phyloP scores from a whole-genome alignment of 35 echinoderm and acorn worm species.

The Anneissia japonica region DNA sequence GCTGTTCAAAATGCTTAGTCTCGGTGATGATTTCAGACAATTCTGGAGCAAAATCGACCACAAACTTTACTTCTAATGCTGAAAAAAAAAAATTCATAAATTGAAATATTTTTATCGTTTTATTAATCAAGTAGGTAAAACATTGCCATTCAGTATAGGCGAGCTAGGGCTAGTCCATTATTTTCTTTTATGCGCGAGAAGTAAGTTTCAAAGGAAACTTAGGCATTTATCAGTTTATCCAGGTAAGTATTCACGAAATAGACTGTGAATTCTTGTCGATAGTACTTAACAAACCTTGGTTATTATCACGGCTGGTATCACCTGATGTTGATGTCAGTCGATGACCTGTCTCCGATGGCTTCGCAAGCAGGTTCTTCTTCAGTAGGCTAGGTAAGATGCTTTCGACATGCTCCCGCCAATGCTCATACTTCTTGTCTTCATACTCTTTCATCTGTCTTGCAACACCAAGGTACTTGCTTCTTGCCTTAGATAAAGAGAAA shows the following conservation, averaged over 20 bases:
- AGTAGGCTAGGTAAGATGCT: constrained; percentile 70
- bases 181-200: too few relatives aligned
- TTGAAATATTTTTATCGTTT: too few relatives aligned
- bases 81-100: background rate
- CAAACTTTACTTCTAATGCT: constrained; percentile 60
- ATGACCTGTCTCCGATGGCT: constrained; percentile 23
- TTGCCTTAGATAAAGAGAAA: constrained; percentile 32
- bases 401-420: constrained; percentile 60
- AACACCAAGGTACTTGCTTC: constrained; percentile 92
- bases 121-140: too few relatives aligned
- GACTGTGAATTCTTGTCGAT: too few relatives aligned
- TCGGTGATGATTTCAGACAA: constrained; percentile 91
- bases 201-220: too few relatives aligned
- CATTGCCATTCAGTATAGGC: background rate
- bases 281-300: background rate
- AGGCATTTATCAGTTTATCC: too few relatives aligned
- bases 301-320: background rate
- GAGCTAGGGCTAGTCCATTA: too few relatives aligned
- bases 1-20: constrained; percentile 97
- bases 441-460: constrained; percentile 95
- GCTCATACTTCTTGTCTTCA: constrained; percentile 89
- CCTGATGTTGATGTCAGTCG: background rate
- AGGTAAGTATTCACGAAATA: too few relatives aligned
- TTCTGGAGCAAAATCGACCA: constrained; percentile 95
- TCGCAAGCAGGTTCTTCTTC: constrained; percentile 71